Evolutionary conservation across 2,797 vertebrate genomes (phyloP), one percentile per base, ranked within the genome.

Genomic region (Halcyon badia): DNA sequence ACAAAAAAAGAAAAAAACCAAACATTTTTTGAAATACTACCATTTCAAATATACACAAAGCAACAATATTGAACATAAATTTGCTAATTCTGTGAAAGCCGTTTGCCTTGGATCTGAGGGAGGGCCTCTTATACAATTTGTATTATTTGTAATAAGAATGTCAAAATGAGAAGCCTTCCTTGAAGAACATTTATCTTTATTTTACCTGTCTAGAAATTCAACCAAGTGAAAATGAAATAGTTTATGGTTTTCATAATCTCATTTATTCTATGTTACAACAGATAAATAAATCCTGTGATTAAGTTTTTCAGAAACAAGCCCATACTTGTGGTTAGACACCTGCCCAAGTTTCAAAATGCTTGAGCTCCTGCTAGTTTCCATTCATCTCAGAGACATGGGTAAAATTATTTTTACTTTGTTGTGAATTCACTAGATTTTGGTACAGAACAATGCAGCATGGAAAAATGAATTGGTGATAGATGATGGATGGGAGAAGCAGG

Each of bases 121-220:
- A 84, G 7, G 7, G 11, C 6, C 84, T 82, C 33, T 82, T 58
- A 44, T 48, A 58, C 5, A 48, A 60, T 56, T 94, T 77, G 15
- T 41, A 44, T 26, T 62, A 52, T 73, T 94, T 73, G 8, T 64
- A 90, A 87, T 89, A 79, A 87, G 66, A 92, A 83, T 84, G 24
- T 93, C 80, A 95, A 87, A 87, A 79, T 22, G 41, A 76, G 42
- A 83, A 79, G 5, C 41, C 33, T 86, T 66, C 58, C n/a, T 48
- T 65, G 22, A 26, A 87, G 68, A 90, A 76, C 30, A 88, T 91
- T 94, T 66, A 46, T 95, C 81, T 92, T 91, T 70, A 89, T 97
- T 94, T 91, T 91, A 69, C 35, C 22, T 80, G 82, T 87, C 96
- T 94, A 66, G 48, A 92, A 89, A 85, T 77, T 41, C 57, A 77